Percentiles rank a stretch among this genome's conserved stretches.
phyloP scores from a whole-genome alignment of 2,888 invertebrate genomes.

The Harpalus rubripes region DNA sequence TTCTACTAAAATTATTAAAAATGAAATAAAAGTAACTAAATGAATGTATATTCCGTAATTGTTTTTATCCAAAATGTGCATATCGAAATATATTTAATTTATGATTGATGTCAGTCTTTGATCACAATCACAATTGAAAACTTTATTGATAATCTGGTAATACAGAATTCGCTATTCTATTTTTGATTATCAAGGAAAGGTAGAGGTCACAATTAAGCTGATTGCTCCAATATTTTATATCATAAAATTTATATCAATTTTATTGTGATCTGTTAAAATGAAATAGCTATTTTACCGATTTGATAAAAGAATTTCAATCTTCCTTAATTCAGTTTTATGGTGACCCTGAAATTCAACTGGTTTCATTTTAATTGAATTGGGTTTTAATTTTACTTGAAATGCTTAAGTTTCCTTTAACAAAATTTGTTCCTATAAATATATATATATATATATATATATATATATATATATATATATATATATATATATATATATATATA shows the following conservation, averaged over 20 bases:
- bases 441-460: too few relatives aligned
- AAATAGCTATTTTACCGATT: background rate
- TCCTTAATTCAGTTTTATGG: background rate
- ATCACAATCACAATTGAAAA: background rate
- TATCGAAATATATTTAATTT: too few relatives aligned
- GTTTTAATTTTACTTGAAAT: background rate
- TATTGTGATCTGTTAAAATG: constrained; percentile 1
- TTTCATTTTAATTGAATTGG: background rate
- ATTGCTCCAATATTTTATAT: background rate
- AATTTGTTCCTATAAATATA: too few relatives aligned
- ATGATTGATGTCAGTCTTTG: background rate
- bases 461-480: too few relatives aligned
- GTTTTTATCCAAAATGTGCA: too few relatives aligned
- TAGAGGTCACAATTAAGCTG: constrained; percentile 2
- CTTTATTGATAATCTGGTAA: background rate
- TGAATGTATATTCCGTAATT: too few relatives aligned
- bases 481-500: too few relatives aligned
- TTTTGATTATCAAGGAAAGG: background rate
- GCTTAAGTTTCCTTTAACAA: too few relatives aligned
- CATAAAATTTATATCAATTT: background rate
- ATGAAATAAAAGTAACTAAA: too few relatives aligned
- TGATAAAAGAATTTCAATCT: background rate
- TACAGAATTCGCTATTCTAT: background rate
- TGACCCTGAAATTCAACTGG: background rate
- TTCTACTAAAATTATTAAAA: too few relatives aligned